Evolutionary conservation across 2,888 invertebrate species (phyloP).

Genomic region (Lordiphosa andalusiaca): DNA sequence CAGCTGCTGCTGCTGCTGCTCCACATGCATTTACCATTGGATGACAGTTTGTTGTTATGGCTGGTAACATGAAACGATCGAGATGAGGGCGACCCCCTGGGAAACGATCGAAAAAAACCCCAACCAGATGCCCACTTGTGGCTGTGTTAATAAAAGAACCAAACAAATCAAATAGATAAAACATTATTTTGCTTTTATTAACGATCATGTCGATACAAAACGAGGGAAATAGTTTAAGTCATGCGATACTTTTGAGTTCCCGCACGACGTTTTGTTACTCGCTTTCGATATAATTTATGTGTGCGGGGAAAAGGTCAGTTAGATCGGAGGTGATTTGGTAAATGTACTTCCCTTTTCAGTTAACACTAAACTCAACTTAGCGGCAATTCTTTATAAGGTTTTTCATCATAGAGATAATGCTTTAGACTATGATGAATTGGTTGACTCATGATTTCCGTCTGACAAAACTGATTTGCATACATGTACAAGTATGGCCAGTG

Average conservation of each 20-base stretch:
- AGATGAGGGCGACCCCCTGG: constrained; percentile 25
- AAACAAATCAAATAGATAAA: constrained; percentile 1
- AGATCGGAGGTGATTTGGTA: too few relatives aligned
- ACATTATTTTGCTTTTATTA: constrained; percentile 1
- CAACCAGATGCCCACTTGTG: constrained; percentile 24
- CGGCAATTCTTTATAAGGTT: constrained; percentile 1
- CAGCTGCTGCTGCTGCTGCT: constrained; percentile 31
- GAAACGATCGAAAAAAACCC: constrained; percentile 32
- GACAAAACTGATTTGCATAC: constrained; percentile 63
- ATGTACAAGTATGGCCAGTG: constrained; percentile 70
- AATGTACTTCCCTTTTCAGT: too few relatives aligned
- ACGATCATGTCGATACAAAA: constrained; percentile 15
- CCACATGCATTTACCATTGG: constrained; percentile 46
- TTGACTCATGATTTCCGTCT: constrained; percentile 73
- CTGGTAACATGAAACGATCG: constrained; percentile 48
- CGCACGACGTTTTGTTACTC: too few relatives aligned
- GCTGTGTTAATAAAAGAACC: constrained; percentile 14
- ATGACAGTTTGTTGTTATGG: too few relatives aligned
- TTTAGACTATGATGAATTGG: constrained; percentile 57
- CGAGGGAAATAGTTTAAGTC: constrained; percentile 13
- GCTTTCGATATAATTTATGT: too few relatives aligned
- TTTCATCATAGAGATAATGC: constrained; percentile 2
- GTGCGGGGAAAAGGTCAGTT: too few relatives aligned
- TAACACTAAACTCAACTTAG: too few relatives aligned
- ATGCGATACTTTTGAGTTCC: constrained; percentile 13